Base-by-base conservation (phyloP, 2,888 invertebrate species). In the Drosophila anceps region DNA sequence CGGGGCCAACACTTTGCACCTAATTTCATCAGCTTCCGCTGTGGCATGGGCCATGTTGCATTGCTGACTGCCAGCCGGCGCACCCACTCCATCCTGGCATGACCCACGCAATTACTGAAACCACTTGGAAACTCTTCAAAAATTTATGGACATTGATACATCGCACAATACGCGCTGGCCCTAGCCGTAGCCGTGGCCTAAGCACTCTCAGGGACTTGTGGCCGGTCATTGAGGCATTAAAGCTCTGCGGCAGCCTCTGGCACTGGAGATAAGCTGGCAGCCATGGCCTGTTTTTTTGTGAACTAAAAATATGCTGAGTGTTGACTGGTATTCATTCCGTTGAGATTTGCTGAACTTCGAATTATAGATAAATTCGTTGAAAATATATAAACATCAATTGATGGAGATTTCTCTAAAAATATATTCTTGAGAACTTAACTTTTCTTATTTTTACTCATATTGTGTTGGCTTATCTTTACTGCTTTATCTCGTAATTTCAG, bases 1-100 rank as follows among this genome's bases (percentile, higher is more conserved):
- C 39, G 66, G 67, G 55, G 55, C 68, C 69, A 81, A 73, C 84
- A 84, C 65, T 82, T 84, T 76, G 73, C 88, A 86, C 85, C 75
- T 73, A 82, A 88, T 90, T 85, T 79, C 65, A 55, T 51, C 53
- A 43, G 65, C 67, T 73, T 81, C 77, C 73, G 72, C 53, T 53
- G 39, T 13, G 53, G 35, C 51, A 31, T 10, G 50, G 13, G 27
- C 12, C 33, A 4, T 20, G 33, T 20, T 33, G 51, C 51, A 31
- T 1, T 15, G 1, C 29, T 12, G n/a, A n/a, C n/a, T n/a, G n/a
- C n/a, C 33, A 37, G 7, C 24, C 41, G 4, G n/a, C 33, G 1
- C 18, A 1, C 12, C 12, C 53, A 50, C 18, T 39, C 4, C 57
- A n/a, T 15, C 6, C 50, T 48, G 46, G 43, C 48, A 10, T 44